Percentiles rank a stretch among this genome's conserved stretches.
These are phyloP conservation scores for Melipona beecheii DNA, from an alignment of 2,888 invertebrate genomes.

Conservation along the genomic window DNA sequence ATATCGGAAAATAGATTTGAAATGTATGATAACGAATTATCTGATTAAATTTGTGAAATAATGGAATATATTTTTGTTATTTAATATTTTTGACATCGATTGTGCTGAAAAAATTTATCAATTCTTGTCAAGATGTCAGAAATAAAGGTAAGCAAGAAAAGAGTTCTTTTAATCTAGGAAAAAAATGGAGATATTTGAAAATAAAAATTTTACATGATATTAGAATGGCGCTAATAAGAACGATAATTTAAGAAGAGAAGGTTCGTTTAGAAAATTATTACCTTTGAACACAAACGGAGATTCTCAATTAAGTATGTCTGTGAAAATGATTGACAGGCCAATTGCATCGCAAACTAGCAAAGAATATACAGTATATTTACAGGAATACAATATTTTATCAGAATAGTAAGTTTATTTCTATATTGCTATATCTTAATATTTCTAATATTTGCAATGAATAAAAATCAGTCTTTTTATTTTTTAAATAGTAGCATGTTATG, in stretches of 20 bases:
- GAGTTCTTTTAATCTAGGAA: not conserved
- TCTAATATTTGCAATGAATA: not conserved
- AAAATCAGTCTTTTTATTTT: conserved; percentile 78
- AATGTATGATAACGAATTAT: not conserved
- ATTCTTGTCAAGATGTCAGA: conserved; percentile 38
- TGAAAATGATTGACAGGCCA: conserved; percentile 85
- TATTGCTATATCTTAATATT: not conserved
- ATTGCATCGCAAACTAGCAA: conserved; percentile 86
- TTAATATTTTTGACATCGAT: conserved; percentile 5
- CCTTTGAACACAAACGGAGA: conserved; percentile 85
- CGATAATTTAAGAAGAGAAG: conserved; percentile 85
- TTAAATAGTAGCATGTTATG: conserved; percentile 91
- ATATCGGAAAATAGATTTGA: not conserved
- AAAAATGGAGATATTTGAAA: not conserved
- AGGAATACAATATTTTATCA: conserved; percentile 95
- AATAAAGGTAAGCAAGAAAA: conserved; percentile 37
- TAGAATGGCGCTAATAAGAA: conserved; percentile 78
- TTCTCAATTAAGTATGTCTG: conserved; percentile 87
- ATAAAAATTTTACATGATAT: conserved; percentile 27
- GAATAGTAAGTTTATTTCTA: conserved; percentile 91
- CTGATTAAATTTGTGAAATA: conserved; percentile 10
- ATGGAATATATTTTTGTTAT: conserved; percentile 11
- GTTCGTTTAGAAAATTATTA: conserved; percentile 86
- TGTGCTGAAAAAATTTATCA: conserved; percentile 1
- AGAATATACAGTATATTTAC: conserved; percentile 90